phyloP scores from a whole-genome alignment of 2,888 invertebrate species.

The Thymelicus sylvestris region DNA sequence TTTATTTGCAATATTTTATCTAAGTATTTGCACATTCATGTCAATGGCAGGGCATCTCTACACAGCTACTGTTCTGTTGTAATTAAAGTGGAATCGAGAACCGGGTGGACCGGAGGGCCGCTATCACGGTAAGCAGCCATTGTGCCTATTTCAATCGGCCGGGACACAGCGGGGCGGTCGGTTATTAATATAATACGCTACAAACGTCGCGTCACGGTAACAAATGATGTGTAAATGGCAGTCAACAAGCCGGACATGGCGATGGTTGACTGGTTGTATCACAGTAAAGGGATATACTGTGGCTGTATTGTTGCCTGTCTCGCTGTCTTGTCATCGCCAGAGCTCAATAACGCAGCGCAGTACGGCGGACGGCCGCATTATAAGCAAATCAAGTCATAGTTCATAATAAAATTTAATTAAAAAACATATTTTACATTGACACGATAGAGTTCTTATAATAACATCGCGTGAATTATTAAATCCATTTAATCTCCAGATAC shows the following conservation, averaged over 20 bases:
- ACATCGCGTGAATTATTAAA: no score
- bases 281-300: no score
- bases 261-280: no score
- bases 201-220: not conserved
- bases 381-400: no score
- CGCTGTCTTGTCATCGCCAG: not conserved
- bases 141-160: slow-evolving; percentile 9
- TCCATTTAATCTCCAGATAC: no score
- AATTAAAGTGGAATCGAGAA: not conserved
- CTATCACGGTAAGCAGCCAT: not conserved
- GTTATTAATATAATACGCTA: slow-evolving; percentile 13
- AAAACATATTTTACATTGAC: no score
- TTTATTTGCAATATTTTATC: no score
- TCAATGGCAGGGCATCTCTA: not conserved
- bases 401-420: no score
- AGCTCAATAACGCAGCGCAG: no score
- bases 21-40: not conserved
- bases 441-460: no score
- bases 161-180: not conserved
- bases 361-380: no score
- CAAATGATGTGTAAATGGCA: not conserved
- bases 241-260: not conserved
- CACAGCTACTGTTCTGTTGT: not conserved
- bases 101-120: not conserved
- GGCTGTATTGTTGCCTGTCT: no score